A percentile compares a stretch with the other conserved stretches of the same genome.
Conservation (phyloP, 2,888 invertebrate species). For the Stegophylla sp. region DNA sequence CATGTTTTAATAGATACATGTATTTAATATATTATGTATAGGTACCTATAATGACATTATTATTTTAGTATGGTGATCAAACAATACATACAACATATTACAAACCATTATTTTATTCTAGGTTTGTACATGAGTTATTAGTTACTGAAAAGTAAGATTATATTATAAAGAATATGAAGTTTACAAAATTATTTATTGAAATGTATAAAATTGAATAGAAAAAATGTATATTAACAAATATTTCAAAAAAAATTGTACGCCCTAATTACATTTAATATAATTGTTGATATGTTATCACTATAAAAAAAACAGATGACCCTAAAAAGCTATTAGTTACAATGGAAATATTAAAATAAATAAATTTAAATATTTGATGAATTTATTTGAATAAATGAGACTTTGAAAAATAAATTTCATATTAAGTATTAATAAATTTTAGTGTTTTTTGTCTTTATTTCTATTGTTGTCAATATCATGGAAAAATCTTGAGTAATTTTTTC, state of each 20-base stretch:
- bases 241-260: conserved; percentile 39
- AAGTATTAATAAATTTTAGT: no score
- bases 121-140: conserved; percentile 8
- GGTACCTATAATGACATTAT: no score
- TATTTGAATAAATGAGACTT: neutral
- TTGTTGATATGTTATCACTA: conserved; percentile 39
- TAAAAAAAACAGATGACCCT: conserved; percentile 15
- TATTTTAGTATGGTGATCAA: no score
- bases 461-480: conserved; percentile 31
- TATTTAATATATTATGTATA: no score
- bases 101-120: conserved; percentile 33
- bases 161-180: neutral
- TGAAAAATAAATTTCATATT: neutral
- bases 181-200: neutral
- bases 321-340: neutral
- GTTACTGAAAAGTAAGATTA: neutral
- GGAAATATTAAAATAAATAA: neutral
- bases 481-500: conserved; percentile 24
- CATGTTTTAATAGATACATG: no score
- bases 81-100: neutral
- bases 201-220: conserved; percentile 1
- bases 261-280: conserved; percentile 46
- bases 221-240: neutral
- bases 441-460: neutral
- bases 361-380: neutral